A percentile compares a stretch with the other conserved stretches of the same genome.
These are phyloP conservation scores for Pseudococcus longispinus DNA, from an alignment of 2,888 invertebrate genomes.

Conservation along the genomic window DNA sequence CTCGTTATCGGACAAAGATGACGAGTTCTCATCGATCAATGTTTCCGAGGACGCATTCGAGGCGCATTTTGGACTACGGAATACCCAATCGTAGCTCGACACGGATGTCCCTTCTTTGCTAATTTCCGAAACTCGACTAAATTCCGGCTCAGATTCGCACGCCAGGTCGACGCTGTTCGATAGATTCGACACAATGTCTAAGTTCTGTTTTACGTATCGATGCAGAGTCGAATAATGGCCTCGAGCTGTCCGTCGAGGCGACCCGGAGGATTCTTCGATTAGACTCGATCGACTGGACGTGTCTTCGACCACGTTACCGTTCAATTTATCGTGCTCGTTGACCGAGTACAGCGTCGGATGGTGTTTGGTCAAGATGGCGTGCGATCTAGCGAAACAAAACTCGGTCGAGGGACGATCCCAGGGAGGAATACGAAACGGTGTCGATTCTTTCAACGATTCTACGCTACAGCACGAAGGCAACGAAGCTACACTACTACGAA, in stretches of 20 bases:
- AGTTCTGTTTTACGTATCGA: slow-evolving; percentile 30
- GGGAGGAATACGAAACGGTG: slow-evolving; percentile 68
- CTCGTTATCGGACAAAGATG: slow-evolving; percentile 16
- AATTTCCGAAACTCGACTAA: slow-evolving; percentile 42
- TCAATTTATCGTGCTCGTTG: slow-evolving; percentile 32
- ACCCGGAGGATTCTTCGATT: background rate
- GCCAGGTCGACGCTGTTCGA: background rate
- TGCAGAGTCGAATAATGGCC: slow-evolving; percentile 20
- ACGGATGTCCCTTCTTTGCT: slow-evolving; percentile 36
- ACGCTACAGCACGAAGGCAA: slow-evolving; percentile 65
- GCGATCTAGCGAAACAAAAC: slow-evolving; percentile 76
- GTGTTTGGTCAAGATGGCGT: slow-evolving; percentile 69
- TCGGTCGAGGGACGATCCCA: slow-evolving; percentile 79
- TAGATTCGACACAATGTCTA: slow-evolving; percentile 30
- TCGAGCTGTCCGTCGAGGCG: background rate
- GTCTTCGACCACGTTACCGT: background rate
- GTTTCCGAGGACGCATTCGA: slow-evolving; percentile 50
- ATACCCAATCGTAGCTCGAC: slow-evolving; percentile 53
- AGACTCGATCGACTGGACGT: background rate
- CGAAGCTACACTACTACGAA: slow-evolving; percentile 64
- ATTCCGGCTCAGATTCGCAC: slow-evolving; percentile 36
- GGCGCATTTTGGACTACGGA: background rate
- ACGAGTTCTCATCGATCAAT: slow-evolving; percentile 37
- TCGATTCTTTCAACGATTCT: slow-evolving; percentile 64
- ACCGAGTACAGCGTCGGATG: slow-evolving; percentile 59